phyloP scores from a whole-genome alignment of 2,797 vertebrate genomes.

The Phrynocephalus vlangalii region DNA sequence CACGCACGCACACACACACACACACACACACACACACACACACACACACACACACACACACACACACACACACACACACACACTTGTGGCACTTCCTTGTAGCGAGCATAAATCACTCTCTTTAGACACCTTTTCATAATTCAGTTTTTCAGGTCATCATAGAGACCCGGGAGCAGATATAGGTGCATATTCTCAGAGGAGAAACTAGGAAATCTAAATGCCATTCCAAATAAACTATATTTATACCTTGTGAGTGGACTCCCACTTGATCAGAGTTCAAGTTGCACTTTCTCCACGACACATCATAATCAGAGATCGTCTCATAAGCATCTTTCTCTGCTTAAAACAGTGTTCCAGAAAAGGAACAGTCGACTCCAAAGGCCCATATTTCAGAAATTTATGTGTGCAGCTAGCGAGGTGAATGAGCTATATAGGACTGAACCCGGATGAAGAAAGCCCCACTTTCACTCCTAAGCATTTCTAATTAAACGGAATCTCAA shows the following conservation, averaged over 20 bases:
- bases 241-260: background rate
- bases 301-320: background rate
- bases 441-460: background rate
- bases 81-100: too few species aligned
- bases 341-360: background rate
- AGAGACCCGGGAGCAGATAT: too few species aligned
- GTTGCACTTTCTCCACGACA: background rate
- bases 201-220: background rate
- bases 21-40: too few species aligned
- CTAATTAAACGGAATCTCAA: background rate
- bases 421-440: background rate
- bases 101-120: too few species aligned
- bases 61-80: too few species aligned
- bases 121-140: too few species aligned
- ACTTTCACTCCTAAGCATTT: background rate
- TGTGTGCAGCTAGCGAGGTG: background rate
- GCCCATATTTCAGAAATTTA: background rate
- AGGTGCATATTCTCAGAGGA: background rate
- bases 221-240: background rate
- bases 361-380: background rate
- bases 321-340: background rate
- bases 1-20: too few species aligned
- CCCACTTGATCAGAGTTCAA: background rate
- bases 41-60: too few species aligned
- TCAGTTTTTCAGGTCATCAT: too few species aligned